Percentiles rank a stretch among this genome's conserved stretches.
These are phyloP conservation scores for Thalassaphorura encarpata DNA, from an alignment of 1,140 invertebrate species.

Conservation along the genomic window DNA sequence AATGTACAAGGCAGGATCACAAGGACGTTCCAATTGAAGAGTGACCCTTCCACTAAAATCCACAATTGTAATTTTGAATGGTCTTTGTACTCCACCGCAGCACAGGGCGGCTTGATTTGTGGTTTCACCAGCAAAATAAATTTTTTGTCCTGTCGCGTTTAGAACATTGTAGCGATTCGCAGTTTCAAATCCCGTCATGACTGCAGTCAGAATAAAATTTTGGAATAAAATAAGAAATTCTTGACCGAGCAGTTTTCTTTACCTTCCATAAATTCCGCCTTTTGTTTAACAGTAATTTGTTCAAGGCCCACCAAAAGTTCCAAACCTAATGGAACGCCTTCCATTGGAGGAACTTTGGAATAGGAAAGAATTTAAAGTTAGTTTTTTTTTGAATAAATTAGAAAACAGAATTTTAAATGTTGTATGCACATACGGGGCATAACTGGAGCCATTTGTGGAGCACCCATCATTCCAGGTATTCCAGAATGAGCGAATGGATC, in stretches of 20 bases:
- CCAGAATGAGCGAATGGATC: no score
- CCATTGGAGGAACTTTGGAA: not conserved
- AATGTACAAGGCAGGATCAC: not conserved
- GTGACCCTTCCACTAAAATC: conserved; percentile 6
- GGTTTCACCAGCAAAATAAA: conserved; percentile 14
- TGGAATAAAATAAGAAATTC: no score
- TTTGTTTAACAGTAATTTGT: conserved; percentile 2
- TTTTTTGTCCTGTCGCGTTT: not conserved
- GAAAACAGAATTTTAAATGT: no score
- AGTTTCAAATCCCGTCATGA: conserved; percentile 8
- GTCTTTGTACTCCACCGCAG: not conserved
- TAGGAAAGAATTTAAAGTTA: no score
- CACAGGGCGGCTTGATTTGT: not conserved
- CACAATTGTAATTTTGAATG: conserved; percentile 4
- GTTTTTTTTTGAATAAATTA: no score
- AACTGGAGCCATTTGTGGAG: no score
- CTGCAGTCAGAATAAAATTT: no score
- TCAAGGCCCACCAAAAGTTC: conserved; percentile 3
- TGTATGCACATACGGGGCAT: no score
- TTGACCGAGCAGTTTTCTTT: no score
- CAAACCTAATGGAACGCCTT: conserved; percentile 1
- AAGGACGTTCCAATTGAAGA: not conserved
- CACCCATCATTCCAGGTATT: no score
- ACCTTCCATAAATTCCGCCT: conserved; percentile 11
- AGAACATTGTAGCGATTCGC: conserved; percentile 10